Evolutionary conservation across 2,888 invertebrate genomes (phyloP), one percentile per base, ranked within the genome.

Genomic region (Creontiades dilutus): DNA sequence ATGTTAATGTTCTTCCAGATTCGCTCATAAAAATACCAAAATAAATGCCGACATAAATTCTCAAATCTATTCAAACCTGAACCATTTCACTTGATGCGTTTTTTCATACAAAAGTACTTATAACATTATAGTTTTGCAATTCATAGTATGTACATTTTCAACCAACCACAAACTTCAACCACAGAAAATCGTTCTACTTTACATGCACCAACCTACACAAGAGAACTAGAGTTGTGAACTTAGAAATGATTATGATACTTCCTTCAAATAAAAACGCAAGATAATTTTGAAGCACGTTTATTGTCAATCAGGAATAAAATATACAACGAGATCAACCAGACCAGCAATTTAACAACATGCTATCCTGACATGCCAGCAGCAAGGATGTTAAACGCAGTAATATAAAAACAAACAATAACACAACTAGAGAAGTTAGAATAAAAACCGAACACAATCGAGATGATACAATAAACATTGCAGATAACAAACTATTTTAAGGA

Each of bases 271-370:
- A 86, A n/a, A 68, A 86, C 86, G 75, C 86, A 68, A 46, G 23
- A 16, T 75, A 47, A 55, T 37, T 75, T 75, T 28, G 12, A 88
- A 88, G 80, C 80, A 78, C n/a, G 78, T 88, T 88, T 88, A 88
- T 88, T 88, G 88, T 80, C 78, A 78, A 75, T 75, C 11, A 86
- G 28, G 47, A 88, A 52, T 48, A 78, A 88, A 88, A 80, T 78
- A 52, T 80, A 80, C 76, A 88, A 82, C 47, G 88, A 88, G 88
- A 88, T 88, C 88, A 76, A 86, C 76, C 86, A 85, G 57, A 46
- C 19, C 68, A 85, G 61, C 57, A 86, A 48, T 75, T 55, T 76
- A 78, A 55, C 37, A 48, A 75, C 76, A 75, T 86, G 75, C 86
- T 37, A 47, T 48, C 52, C 28, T 82, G 46, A 86, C 86, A 86